Evolutionary conservation across 2,888 invertebrate species (phyloP).

Genomic region (Drosophila diplacantha): DNA sequence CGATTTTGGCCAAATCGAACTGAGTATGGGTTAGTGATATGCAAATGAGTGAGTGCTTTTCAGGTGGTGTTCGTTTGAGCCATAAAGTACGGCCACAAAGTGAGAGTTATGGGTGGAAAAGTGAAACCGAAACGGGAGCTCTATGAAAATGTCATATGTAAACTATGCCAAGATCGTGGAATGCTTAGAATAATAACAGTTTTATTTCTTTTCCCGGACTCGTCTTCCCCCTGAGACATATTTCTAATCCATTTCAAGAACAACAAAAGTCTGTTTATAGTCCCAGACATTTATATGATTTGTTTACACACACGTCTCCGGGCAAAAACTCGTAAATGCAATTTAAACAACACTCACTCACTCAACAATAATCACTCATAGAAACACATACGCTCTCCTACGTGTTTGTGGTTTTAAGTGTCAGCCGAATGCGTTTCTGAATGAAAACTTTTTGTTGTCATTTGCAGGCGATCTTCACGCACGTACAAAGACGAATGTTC

Average conservation of each 20-base stretch:
- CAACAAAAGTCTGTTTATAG: slow-evolving; percentile 4
- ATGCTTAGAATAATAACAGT: background rate
- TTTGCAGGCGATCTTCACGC: slow-evolving; percentile 29
- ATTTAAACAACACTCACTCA: slow-evolving; percentile 27
- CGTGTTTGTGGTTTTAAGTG: slow-evolving; percentile 56
- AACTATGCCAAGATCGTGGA: slow-evolving; percentile 10
- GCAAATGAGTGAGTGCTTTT: slow-evolving; percentile 22
- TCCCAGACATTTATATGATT: slow-evolving; percentile 12
- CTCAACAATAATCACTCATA: slow-evolving; percentile 24
- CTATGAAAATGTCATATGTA: slow-evolving; percentile 6
- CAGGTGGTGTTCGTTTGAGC: slow-evolving; percentile 16
- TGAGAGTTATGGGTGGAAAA: slow-evolving; percentile 63
- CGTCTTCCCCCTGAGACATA: background rate
- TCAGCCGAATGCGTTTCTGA: slow-evolving; percentile 29
- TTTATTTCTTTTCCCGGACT: background rate
- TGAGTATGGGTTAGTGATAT: slow-evolving; percentile 29
- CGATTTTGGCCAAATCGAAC: slow-evolving; percentile 60
- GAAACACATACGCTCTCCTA: slow-evolving; percentile 30
- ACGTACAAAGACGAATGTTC: slow-evolving; percentile 52
- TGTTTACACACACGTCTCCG: slow-evolving; percentile 18
- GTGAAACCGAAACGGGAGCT: slow-evolving; percentile 59
- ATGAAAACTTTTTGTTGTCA: slow-evolving; percentile 45
- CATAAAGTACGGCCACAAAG: slow-evolving; percentile 44
- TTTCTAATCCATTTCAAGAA: background rate
- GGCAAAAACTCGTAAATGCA: slow-evolving; percentile 32